These are phyloP conservation scores for Trochalopteron elliotii DNA, from an alignment of 2,113 vertebrate species.

Conservation along the genomic window DNA sequence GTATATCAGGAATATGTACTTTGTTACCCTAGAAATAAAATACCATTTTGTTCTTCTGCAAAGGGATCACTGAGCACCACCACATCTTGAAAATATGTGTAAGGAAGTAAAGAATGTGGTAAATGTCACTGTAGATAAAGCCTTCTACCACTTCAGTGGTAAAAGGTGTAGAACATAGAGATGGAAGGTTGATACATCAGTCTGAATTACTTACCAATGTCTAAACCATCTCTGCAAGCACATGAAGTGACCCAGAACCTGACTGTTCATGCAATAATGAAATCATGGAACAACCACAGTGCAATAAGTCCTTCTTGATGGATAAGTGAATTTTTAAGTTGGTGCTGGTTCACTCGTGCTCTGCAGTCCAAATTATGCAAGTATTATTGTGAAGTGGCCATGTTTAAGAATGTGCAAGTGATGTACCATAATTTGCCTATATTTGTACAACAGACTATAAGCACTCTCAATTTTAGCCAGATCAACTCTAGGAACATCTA, in stretches of 20 bases:
- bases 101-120: neutral
- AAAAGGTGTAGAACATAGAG: neutral
- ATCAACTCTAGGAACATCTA: neutral
- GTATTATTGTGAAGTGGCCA: neutral
- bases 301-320: neutral
- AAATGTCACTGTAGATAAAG: neutral
- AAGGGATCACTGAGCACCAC: neutral
- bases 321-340: neutral
- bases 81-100: neutral
- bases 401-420: neutral
- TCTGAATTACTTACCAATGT: neutral
- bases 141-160: neutral
- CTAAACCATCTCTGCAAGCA: neutral
- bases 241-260: neutral
- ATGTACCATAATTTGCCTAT: neutral
- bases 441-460: neutral
- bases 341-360: neutral
- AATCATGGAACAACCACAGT: neutral
- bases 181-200: accelerated
- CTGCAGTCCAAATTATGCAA: neutral
- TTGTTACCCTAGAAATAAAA: neutral
- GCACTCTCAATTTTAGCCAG: neutral
- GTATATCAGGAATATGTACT: neutral
- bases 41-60: neutral
- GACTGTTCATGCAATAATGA: neutral